These are phyloP conservation scores for Herpailurus yagouaroundi DNA, from an alignment of 2,113 vertebrate species.

Conservation along the genomic window DNA sequence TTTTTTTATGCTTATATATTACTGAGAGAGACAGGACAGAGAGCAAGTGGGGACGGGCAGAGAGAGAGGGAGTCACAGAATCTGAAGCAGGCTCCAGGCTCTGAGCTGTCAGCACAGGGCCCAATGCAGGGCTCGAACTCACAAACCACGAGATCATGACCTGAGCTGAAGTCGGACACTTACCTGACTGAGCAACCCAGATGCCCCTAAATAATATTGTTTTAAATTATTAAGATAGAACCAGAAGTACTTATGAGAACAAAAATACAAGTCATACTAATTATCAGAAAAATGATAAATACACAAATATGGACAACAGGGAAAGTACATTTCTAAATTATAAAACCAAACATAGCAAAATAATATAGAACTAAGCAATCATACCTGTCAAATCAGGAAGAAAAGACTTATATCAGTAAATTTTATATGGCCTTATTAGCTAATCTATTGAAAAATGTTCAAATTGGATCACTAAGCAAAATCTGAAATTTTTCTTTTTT, in stretches of 20 bases:
- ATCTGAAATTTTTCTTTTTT: background rate
- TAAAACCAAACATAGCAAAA: background rate
- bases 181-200: too few relatives aligned
- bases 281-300: constrained; percentile 13
- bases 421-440: constrained; percentile 5
- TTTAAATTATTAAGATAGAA: constrained; percentile 40
- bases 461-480: background rate
- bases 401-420: background rate
- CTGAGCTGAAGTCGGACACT: too few relatives aligned
- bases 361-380: background rate
- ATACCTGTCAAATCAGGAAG: background rate
- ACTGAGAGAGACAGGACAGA: too few relatives aligned
- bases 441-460: background rate
- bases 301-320: background rate
- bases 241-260: background rate
- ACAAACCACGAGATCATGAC: too few relatives aligned
- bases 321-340: background rate
- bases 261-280: background rate
- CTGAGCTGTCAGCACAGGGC: too few relatives aligned
- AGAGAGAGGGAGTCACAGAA: too few relatives aligned
- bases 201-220: background rate
- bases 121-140: too few relatives aligned
- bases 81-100: too few relatives aligned
- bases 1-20: too few relatives aligned
- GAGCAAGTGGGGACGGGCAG: too few relatives aligned